Base-by-base conservation (phyloP, 2,113 vertebrate genomes). In the Pheucticus melanocephalus region DNA sequence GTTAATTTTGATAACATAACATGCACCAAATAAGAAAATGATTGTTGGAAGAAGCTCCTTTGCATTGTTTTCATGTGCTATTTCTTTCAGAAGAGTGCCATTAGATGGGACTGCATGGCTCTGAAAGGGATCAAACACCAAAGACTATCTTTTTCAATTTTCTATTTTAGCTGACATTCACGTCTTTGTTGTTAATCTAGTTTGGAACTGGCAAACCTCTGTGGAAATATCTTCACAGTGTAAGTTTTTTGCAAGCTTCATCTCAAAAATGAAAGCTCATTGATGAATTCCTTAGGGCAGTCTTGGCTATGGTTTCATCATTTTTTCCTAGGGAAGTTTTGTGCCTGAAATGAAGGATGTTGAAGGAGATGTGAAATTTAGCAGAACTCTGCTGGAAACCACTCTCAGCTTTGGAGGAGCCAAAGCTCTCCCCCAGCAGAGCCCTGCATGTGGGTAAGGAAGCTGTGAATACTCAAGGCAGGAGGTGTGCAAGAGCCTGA, bases 21-120 rank as follows among this genome's bases (percentile, higher is more conserved):
- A 83, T 82, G 42, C 37, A 76, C 28, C 50, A 86, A 94, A 76
- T 60, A 96, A 68, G 66, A 76, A 96, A 94, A 75, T 78, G 51
- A 82, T 17, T 76, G 86, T 71, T 89, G 42, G 25, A 93, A 53
- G 54, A 72, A 72, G 53, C 23, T 86, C 68, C 16, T 57, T 93
- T 82, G 81, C 45, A 56, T 65, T 80, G 40, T 81, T 70, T 95
- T 40, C 72, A 81, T 45, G 51, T 11, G 22, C 42, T 50, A 8
- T 33, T 90, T 80, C 54, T 80, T 90, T 73, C 22, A 33, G 42
- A 82, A 80, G 57, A 37, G 22, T 13, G 14, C 44, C 25, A 37
- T 47, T 44, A 70, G 88, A 48, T 75, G 57, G 68, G 90, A 66
- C 17, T 71, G 31, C 31, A 18, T 23, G 31, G n/a, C 37, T 78